These are phyloP conservation scores for Drosophila cracens DNA, from an alignment of 2,888 invertebrate genomes.

Conservation along the genomic window DNA sequence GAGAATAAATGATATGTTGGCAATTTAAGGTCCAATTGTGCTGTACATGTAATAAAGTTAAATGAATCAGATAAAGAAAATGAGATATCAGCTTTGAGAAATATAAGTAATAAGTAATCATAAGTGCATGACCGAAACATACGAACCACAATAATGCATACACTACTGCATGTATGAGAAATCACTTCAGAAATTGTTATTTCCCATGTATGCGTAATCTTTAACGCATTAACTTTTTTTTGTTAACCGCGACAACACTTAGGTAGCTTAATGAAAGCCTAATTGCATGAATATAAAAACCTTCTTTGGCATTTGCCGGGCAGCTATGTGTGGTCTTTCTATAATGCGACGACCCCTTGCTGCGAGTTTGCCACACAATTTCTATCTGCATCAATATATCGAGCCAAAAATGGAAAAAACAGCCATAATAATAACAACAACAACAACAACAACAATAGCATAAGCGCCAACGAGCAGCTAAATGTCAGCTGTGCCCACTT, in stretches of 20 bases:
- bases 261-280: constrained; percentile 60
- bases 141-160: not conserved
- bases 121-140: not conserved
- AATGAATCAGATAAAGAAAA: constrained; percentile 1
- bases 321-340: constrained; percentile 44
- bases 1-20: constrained; percentile 14
- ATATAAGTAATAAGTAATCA: not conserved
- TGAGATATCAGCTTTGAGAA: not conserved
- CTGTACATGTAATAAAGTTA: not conserved
- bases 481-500: constrained; percentile 75
- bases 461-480: constrained; percentile 40
- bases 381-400: constrained; percentile 36
- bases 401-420: constrained; percentile 2
- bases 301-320: constrained; percentile 46
- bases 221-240: constrained; percentile 9
- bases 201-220: constrained; percentile 14
- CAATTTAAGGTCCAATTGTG: constrained; percentile 1
- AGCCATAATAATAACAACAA: not conserved
- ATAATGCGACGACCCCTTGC: constrained; percentile 33
- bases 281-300: constrained; percentile 62
- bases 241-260: constrained; percentile 19
- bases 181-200: constrained; percentile 13
- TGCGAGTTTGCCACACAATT: constrained; percentile 20
- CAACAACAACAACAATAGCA: constrained; percentile 2
- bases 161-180: not conserved